Base-by-base conservation (phyloP, 2,888 invertebrate genomes). In the Apamea anceps region DNA sequence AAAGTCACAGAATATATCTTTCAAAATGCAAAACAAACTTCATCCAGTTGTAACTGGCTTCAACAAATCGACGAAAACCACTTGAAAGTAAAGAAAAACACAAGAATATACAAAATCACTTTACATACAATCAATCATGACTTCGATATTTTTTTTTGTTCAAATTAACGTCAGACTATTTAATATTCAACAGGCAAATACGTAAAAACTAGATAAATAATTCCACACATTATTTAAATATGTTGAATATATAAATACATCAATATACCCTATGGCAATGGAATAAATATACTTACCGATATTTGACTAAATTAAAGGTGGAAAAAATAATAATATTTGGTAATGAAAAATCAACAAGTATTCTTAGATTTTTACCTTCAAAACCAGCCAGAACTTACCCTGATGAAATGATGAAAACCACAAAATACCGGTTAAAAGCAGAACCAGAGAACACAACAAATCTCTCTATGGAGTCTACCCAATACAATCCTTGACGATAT, bases 51-150 rank as follows among this genome's bases (percentile, higher is more conserved):
- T 54, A 68, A 71, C 67, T 68, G 12, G 51, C 12, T 51, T 42
- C 42, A n/a, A 66, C 18, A 21, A 65, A 73, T 42, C 42, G 25
- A 66, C 18, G n/a, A 65, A 73, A 76, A 66, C 25, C 71, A 73
- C 79, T 71, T 48, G 7, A 13, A 28, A 72, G n/a, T 74, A 25
- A 45, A 76, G 37, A 63, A 86, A 86, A 80, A 82, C 82, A 80
- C 83, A 86, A 88, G 75, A 75, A 45, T 71, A 10, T 51, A 62
- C 45, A 66, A 73, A 74, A 78, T 67, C 63, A 79, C 82, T 89
- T 90, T 80, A 80, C 87, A 91, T 89, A 88, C 85, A 88, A 89
- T 85, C 84, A 85, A 85, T 84, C 85, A 78, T 87, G 86, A 86
- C 88, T 82, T 86, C 45, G 85, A 60, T 60, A 75, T 81, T 89